Evolutionary conservation across 2,888 invertebrate species (phyloP).

Genomic region (Tetranychus truncatus): DNA sequence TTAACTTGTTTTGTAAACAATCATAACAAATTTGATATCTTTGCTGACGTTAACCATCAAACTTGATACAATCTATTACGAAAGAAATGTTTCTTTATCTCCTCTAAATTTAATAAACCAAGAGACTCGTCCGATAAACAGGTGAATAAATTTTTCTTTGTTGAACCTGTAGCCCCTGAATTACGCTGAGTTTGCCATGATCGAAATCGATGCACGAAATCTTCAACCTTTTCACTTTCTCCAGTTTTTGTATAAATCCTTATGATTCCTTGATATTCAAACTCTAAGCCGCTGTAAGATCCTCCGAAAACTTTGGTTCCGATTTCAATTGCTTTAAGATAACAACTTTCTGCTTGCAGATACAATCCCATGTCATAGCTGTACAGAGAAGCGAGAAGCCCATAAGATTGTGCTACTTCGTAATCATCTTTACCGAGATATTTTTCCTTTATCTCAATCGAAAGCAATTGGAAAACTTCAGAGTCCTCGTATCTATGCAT

Average conservation of each 20-base stretch:
- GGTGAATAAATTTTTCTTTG: neutral
- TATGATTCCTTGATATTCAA: constrained; percentile 76
- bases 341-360: constrained; percentile 64
- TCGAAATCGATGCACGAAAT: constrained; percentile 45
- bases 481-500: constrained; percentile 72
- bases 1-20: too few relatives aligned
- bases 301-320: constrained; percentile 67
- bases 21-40: too few relatives aligned
- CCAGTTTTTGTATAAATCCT: constrained; percentile 58
- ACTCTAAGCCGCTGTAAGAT: constrained; percentile 77
- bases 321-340: constrained; percentile 67
- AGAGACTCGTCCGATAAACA: neutral
- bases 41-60: neutral
- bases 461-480: constrained; percentile 73
- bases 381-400: constrained; percentile 80
- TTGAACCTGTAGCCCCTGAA: neutral
- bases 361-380: constrained; percentile 83
- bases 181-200: constrained; percentile 42
- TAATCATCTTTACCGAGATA: constrained; percentile 67
- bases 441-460: constrained; percentile 76
- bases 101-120: neutral
- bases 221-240: constrained; percentile 42
- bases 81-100: neutral
- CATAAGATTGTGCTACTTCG: constrained; percentile 74
- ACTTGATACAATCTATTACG: neutral